phyloP scores from a whole-genome alignment of 2,113 vertebrate genomes.

The Hystrix cristata region DNA sequence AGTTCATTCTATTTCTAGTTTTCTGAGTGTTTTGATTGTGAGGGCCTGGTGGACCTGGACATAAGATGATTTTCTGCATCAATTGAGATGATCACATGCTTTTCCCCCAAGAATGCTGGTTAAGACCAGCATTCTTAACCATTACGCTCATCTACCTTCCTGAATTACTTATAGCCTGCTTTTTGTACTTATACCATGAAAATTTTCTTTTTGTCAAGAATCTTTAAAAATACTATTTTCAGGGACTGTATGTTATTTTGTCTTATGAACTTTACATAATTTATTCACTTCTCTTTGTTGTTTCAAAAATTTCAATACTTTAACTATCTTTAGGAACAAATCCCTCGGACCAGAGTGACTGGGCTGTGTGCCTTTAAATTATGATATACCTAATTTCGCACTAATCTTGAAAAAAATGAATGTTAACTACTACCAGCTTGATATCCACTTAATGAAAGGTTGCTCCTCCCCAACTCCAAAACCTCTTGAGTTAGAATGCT shows the following conservation, averaged over 20 bases:
- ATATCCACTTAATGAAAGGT: not conserved
- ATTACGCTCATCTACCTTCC: not conserved
- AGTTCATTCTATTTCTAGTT: not conserved
- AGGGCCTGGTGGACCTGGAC: not conserved
- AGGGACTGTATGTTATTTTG: not conserved
- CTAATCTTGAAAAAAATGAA: not conserved
- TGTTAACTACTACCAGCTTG: not conserved
- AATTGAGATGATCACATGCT: not conserved
- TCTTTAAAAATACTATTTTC: constrained; percentile 47
- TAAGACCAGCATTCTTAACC: not conserved
- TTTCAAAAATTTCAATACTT: not conserved
- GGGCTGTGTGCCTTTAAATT: not conserved
- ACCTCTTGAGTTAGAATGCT: not conserved
- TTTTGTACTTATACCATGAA: not conserved
- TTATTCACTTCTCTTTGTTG: not conserved
- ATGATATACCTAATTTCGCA: not conserved
- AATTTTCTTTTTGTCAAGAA: not conserved
- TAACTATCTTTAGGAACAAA: not conserved
- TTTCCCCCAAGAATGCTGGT: too few relatives aligned
- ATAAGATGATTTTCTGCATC: constrained; percentile 45
- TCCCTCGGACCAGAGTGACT: not conserved
- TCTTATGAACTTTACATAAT: not conserved
- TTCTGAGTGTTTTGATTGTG: constrained; percentile 28
- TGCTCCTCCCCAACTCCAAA: not conserved
- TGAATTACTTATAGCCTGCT: not conserved